A percentile compares a stretch with the other conserved stretches of the same genome.
These are phyloP conservation scores for Tigriopus japonicus DNA, from an alignment of 1,140 invertebrate genomes.

Conservation along the genomic window DNA sequence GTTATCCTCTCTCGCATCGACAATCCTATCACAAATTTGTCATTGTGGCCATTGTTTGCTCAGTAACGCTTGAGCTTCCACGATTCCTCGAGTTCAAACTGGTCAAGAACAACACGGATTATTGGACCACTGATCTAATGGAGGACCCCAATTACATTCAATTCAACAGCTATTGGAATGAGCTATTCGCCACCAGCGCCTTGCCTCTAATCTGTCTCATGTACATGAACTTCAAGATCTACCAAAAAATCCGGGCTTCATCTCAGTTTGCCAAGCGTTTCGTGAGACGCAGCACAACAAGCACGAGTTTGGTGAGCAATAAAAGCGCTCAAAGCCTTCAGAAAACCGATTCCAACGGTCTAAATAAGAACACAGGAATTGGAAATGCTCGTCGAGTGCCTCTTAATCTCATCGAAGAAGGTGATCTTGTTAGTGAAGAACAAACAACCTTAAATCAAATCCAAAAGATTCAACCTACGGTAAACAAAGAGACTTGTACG, in stretches of 20 bases:
- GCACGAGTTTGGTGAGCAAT: too few species aligned
- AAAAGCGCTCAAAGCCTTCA: too few species aligned
- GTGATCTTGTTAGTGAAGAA: too few species aligned
- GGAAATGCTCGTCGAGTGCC: too few species aligned
- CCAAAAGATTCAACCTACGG: too few species aligned
- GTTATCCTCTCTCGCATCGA: conserved; percentile 5
- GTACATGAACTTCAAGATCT: neutral
- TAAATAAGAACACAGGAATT: too few species aligned
- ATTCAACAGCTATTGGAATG: conserved; percentile 2
- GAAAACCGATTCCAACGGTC: too few species aligned
- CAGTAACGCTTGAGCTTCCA: neutral
- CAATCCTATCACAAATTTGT: neutral
- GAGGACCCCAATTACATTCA: conserved; percentile 1
- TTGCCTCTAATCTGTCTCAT: neutral
- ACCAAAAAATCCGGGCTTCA: neutral
- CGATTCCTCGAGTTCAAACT: conserved; percentile 2
- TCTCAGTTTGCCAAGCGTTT: neutral
- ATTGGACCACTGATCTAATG: conserved; percentile 6
- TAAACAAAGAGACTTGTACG: too few species aligned
- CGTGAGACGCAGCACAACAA: neutral
- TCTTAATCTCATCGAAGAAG: too few species aligned
- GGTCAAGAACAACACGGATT: neutral
- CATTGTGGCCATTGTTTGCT: neutral
- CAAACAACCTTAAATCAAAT: too few species aligned
- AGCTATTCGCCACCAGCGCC: neutral